These are phyloP conservation scores for Drosophila ustulata DNA, from an alignment of 2,888 invertebrate genomes.

Conservation along the genomic window DNA sequence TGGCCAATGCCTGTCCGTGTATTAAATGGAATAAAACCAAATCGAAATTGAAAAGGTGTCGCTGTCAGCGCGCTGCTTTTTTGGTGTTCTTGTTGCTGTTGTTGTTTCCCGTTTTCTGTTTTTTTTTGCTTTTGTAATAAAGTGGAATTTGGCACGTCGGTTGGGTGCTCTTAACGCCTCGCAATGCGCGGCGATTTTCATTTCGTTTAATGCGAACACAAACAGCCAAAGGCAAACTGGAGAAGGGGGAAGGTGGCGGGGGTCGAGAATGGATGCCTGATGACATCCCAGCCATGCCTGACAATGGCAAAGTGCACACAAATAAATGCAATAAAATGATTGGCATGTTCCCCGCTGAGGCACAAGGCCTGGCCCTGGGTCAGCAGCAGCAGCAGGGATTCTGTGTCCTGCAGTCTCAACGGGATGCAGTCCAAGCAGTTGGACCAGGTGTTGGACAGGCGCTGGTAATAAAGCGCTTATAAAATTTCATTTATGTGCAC, in stretches of 20 bases:
- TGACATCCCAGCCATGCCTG: conserved; percentile 37
- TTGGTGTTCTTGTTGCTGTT: conserved; percentile 27
- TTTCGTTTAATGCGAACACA: conserved; percentile 74
- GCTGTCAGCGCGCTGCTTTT: conserved; percentile 53
- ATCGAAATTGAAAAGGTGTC: conserved; percentile 78
- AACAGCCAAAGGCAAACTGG: conserved; percentile 38
- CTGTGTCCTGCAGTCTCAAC: no score
- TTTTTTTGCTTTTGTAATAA: conserved; percentile 60
- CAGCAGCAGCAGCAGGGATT: background rate
- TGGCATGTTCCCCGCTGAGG: conserved; percentile 70
- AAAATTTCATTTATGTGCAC: conserved; percentile 76
- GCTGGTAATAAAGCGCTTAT: conserved; percentile 79
- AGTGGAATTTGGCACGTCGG: conserved; percentile 76
- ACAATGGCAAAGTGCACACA: conserved; percentile 77
- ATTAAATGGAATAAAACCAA: conserved; percentile 77
- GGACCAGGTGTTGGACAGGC: conserved; percentile 61
- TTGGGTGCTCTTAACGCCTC: conserved; percentile 71
- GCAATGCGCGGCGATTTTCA: conserved; percentile 67
- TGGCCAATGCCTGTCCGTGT: conserved; percentile 40
- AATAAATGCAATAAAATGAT: conserved; percentile 80
- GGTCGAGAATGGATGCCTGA: background rate
- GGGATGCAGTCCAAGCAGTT: background rate
- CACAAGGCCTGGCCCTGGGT: background rate
- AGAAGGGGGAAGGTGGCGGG: background rate
- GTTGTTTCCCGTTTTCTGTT: background rate